Base-by-base conservation (phyloP, 2,797 vertebrate species). In the Nyctibius grandis region DNA sequence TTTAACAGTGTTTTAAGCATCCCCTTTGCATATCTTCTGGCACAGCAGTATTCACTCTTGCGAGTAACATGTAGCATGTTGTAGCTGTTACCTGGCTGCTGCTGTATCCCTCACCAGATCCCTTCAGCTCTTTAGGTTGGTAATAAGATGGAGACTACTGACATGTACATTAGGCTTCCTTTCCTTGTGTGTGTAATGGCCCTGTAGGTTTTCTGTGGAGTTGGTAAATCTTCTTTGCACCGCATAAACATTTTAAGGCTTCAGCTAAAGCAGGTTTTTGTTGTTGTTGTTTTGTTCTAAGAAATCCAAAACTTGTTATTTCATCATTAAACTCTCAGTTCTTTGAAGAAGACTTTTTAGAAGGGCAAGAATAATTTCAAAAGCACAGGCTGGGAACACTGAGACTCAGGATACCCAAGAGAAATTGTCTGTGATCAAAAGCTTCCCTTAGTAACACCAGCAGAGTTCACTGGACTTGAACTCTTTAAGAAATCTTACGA, bases 101-200 rank as follows among this genome's bases (percentile, higher is more conserved):
- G 44, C 48, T 22, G 7, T 15, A 3, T 26, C 26, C 44, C n/a
- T 50, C 25, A 8, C 15, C 50, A 54, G 51, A 19, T 54, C 22
- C 51, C 15, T 23, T 47, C 33, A 38, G 73, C 15, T 56, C 48
- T 34, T 31, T 28, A 23, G 38, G 38, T 29, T 42, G 45, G 26
- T n/a, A 29, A 3, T 22, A 16, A 23, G 48, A 11, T 28, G 16
- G 45, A 68, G 31, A 8, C 31, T 26, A 8, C 28, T 11, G 20
- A 22, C 54, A 4, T 0, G 2, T 63, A 12, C 26, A 4, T n/a
- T 36, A 20, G 23, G 8, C 19, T 45, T 23, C 28, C 22, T 67
- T 54, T 63, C 54, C 38, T 63, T 45, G 44, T 28, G 2, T 23
- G 9, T 33, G 1, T 45, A 45, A 34, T 15, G 16, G 28, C 28